Conservation (phyloP, 2,113 vertebrate species). For the Datnioides undecimradiatus region DNA sequence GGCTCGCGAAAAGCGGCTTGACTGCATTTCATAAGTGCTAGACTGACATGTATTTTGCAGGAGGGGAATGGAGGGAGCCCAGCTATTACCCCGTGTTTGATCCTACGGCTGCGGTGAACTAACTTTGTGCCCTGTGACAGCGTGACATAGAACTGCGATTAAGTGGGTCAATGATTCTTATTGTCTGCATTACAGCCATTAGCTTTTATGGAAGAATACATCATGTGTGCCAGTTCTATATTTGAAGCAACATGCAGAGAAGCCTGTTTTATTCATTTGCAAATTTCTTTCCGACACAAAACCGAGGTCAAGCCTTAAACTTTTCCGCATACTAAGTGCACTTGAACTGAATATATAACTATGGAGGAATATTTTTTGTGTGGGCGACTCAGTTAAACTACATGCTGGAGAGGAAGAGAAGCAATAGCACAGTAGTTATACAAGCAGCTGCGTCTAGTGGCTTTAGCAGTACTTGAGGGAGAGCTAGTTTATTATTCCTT, state of each 20-base stretch:
- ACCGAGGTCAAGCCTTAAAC: constrained; percentile 56
- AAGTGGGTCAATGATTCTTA: constrained; percentile 72
- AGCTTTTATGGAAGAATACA: constrained; percentile 61
- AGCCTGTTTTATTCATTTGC: constrained; percentile 57
- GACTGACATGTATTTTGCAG: constrained; percentile 76
- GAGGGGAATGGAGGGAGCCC: constrained; percentile 35
- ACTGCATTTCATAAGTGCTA: constrained; percentile 63
- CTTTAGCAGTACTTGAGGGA: constrained; percentile 61
- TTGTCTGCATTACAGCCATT: constrained; percentile 63
- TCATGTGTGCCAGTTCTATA: constrained; percentile 35
- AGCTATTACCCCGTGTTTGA: constrained; percentile 49
- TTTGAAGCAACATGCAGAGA: constrained; percentile 45
- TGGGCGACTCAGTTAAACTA: constrained; percentile 43
- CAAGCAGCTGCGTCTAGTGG: constrained; percentile 61
- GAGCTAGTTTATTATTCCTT: constrained; percentile 75
- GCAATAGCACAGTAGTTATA: constrained; percentile 45
- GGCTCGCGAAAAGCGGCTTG: constrained; percentile 56
- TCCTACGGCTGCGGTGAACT: constrained; percentile 43
- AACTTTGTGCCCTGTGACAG: constrained; percentile 48
- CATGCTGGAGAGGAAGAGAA: constrained; percentile 49
- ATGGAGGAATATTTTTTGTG: constrained; percentile 46
- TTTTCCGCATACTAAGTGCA: constrained; percentile 55
- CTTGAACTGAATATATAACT: constrained; percentile 48
- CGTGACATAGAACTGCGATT: constrained; percentile 43
- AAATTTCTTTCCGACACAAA: constrained; percentile 47